Percentiles rank a stretch among this genome's conserved stretches.
Conservation (phyloP, 2,888 invertebrate species). For the Leucophenga maculata region DNA sequence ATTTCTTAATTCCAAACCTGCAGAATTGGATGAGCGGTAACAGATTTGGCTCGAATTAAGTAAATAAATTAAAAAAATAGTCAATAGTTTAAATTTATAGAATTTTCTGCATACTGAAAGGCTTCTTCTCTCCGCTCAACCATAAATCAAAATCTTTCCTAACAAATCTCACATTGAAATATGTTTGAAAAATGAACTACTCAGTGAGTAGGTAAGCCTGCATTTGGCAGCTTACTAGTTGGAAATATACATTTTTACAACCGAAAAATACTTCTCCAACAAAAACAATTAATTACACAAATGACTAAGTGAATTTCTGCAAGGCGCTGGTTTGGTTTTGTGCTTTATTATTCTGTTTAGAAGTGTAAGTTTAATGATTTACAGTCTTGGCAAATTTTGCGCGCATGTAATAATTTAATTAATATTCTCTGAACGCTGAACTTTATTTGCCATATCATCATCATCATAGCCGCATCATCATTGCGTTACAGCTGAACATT, state of each 20-base stretch:
- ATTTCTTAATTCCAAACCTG: too few relatives aligned
- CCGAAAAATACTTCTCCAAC: slow-evolving; percentile 13
- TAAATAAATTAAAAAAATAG: too few relatives aligned
- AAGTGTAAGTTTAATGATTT: not conserved
- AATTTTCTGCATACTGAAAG: too few relatives aligned
- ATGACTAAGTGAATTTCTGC: slow-evolving; percentile 53
- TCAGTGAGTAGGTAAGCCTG: not conserved
- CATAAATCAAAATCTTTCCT: too few relatives aligned
- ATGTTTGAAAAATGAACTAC: too few relatives aligned
- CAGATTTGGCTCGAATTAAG: too few relatives aligned
- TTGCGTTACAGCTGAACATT: too few relatives aligned
- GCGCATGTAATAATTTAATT: slow-evolving; percentile 38
- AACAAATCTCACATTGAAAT: too few relatives aligned
- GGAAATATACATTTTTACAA: not conserved
- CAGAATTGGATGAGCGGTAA: too few relatives aligned
- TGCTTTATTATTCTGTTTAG: not conserved
- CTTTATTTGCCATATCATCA: slow-evolving; percentile 1
- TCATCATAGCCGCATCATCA: too few relatives aligned
- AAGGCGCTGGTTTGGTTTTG: not conserved
- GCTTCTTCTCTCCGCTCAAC: too few relatives aligned
- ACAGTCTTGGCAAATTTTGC: slow-evolving; percentile 10
- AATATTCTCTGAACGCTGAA: slow-evolving; percentile 28
- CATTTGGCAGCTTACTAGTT: slow-evolving; percentile 12
- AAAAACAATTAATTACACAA: slow-evolving; percentile 58
- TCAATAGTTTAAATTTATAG: too few relatives aligned